phyloP scores from a whole-genome alignment of 2,113 vertebrate genomes.

The Todiramphus saurophagus region DNA sequence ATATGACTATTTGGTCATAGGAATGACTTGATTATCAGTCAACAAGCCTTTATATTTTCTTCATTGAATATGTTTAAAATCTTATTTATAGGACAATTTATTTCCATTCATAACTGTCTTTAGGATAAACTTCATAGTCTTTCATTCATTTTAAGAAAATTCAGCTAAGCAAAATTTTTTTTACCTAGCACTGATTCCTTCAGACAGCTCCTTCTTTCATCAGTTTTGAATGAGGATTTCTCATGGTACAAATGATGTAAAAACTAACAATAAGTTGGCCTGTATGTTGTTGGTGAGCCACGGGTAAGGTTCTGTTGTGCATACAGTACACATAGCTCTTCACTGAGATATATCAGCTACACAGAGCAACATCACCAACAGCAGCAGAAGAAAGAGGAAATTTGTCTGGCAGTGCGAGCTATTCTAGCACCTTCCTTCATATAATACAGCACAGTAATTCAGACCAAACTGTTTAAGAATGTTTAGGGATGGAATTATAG shows the following conservation, averaged over 20 bases:
- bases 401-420: not conserved
- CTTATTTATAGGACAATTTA: not conserved
- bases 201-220: not conserved
- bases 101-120: not conserved
- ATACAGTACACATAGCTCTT: not conserved
- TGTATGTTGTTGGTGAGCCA: not conserved
- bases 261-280: not conserved
- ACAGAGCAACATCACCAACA: not conserved
- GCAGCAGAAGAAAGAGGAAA: not conserved
- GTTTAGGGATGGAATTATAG: not conserved
- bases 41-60: not conserved
- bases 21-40: not conserved
- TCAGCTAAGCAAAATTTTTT: not conserved
- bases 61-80: not conserved
- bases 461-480: not conserved
- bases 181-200: not conserved
- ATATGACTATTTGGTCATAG: not conserved
- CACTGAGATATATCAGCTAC: not conserved
- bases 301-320: not conserved
- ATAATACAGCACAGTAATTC: not conserved
- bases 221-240: not conserved
- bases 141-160: not conserved
- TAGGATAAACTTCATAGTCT: not conserved
- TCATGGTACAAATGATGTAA: not conserved
- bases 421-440: not conserved